Evolutionary conservation across 1,140 invertebrate genomes (phyloP).

Genomic region (Lepidurus apus): DNA sequence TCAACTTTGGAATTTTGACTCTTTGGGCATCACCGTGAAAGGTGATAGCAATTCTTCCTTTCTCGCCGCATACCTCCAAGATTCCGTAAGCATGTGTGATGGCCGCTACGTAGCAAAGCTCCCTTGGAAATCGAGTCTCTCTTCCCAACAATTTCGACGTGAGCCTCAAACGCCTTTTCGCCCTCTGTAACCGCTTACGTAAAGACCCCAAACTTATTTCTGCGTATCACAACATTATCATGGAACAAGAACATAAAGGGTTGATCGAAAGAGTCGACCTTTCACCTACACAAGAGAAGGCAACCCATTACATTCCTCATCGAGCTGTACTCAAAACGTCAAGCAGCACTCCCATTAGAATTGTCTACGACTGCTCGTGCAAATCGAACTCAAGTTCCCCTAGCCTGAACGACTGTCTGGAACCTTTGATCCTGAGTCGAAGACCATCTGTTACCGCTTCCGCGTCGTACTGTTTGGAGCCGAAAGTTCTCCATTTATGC

Average conservation of each 20-base stretch:
- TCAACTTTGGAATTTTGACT: too few species aligned
- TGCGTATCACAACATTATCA: slow-evolving; percentile 11
- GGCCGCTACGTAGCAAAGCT: background rate
- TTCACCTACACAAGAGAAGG: too few species aligned
- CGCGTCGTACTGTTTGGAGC: slow-evolving; percentile 26
- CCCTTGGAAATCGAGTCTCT: background rate
- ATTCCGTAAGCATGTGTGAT: background rate
- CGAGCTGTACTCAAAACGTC: background rate
- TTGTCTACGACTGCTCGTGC: slow-evolving; percentile 28
- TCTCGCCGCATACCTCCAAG: too few species aligned
- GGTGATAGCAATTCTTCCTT: too few species aligned
- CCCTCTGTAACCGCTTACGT: background rate
- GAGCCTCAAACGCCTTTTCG: background rate
- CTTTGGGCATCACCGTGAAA: too few species aligned
- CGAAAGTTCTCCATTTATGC: slow-evolving; percentile 26
- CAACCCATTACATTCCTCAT: background rate
- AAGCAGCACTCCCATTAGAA: background rate
- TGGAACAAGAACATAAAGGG: slow-evolving; percentile 24
- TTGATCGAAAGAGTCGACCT: background rate
- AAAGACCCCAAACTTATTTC: background rate
- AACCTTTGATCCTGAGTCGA: slow-evolving; percentile 1
- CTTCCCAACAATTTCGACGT: background rate
- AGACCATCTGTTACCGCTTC: slow-evolving; percentile 22
- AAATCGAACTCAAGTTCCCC: background rate
- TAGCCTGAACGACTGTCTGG: slow-evolving; percentile 22